Evolutionary conservation across 2,113 vertebrate species (phyloP), one percentile per base, ranked within the genome.

Genomic region (Ranitomeya imitator): DNA sequence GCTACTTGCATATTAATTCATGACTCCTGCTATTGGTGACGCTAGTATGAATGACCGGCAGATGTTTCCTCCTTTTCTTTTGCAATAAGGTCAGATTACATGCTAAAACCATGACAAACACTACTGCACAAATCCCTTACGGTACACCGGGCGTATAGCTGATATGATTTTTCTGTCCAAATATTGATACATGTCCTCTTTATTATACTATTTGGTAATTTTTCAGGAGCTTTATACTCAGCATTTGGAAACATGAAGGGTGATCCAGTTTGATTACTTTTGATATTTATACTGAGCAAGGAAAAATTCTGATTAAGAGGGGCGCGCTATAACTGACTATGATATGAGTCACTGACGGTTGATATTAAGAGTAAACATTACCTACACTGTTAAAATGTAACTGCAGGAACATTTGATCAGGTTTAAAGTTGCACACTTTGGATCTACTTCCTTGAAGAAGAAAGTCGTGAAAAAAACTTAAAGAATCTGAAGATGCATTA

Each of bases 1-100:
- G 12, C 52, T 60, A 37, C 23, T 73, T 73, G 19, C 67, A 85
- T 85, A 85, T 85, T 67, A 85, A 85, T 73, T 23, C 26, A 60
- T 69, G 26, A 23, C 0, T 59, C 51, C 83, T 74, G 10, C 71
- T 71, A 85, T 76, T 85, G 67, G 69, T 73, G 23, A 55, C 18
- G 26, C 16, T 9, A 76, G 21, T 7, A 74, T 60, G 23, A 85
- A 85, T 85, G 83, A 85, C 52, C 16, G 26, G 18, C 26, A 37
- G 14, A 8, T 55, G 6, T 69, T 59, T 85, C n/a, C 83, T 21
- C 45, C 52, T 59, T 85, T 73, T 31, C 51, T 26, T 71, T 57
- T 69, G 45, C 81, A 83, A 54, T 65, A 65, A 65, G 60, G 45
- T 83, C 59, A 52, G 60, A 52, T 83, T 83, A n/a, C 80, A 51